Conservation (phyloP, 2,113 vertebrate genomes). For the Labeo rohita region DNA sequence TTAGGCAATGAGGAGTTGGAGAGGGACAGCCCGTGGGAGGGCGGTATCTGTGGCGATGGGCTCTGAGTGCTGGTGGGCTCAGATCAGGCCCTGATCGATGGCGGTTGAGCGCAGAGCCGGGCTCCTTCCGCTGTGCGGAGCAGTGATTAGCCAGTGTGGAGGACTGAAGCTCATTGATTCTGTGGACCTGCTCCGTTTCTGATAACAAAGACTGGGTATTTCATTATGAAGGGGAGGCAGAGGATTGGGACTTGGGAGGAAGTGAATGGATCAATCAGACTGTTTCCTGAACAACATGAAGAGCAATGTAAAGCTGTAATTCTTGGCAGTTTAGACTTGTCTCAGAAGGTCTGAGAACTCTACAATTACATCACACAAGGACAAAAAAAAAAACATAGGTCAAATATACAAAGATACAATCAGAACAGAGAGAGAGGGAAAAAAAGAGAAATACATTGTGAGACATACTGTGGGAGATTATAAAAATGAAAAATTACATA, state of each 20-base stretch:
- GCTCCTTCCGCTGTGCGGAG: neutral
- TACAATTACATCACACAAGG: neutral
- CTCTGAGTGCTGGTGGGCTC: slow-evolving; percentile 6
- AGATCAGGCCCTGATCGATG: slow-evolving; percentile 37
- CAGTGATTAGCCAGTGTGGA: slow-evolving; percentile 33
- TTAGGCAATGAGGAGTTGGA: slow-evolving; percentile 23
- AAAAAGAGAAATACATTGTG: neutral
- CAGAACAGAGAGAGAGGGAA: neutral
- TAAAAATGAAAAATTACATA: neutral
- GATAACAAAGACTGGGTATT: slow-evolving; percentile 43
- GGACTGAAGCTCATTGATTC: slow-evolving; percentile 45
- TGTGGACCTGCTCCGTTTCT: slow-evolving; percentile 30
- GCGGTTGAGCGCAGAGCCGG: slow-evolving; percentile 1
- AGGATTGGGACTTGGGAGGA: slow-evolving; percentile 9
- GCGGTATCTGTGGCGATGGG: slow-evolving; percentile 9
- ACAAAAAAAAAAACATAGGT: neutral
- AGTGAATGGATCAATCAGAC: slow-evolving; percentile 42
- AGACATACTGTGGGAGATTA: neutral
- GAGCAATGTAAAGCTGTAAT: neutral
- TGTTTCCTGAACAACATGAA: slow-evolving; percentile 24
- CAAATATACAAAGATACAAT: neutral
- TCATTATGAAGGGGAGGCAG: slow-evolving; percentile 18
- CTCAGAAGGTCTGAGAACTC: neutral
- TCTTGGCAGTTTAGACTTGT: neutral
- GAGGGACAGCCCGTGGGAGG: neutral